Percentiles rank a stretch among this genome's conserved stretches.
phyloP scores from a whole-genome alignment of 1,140 invertebrate species.

The Pomacea maculata region DNA sequence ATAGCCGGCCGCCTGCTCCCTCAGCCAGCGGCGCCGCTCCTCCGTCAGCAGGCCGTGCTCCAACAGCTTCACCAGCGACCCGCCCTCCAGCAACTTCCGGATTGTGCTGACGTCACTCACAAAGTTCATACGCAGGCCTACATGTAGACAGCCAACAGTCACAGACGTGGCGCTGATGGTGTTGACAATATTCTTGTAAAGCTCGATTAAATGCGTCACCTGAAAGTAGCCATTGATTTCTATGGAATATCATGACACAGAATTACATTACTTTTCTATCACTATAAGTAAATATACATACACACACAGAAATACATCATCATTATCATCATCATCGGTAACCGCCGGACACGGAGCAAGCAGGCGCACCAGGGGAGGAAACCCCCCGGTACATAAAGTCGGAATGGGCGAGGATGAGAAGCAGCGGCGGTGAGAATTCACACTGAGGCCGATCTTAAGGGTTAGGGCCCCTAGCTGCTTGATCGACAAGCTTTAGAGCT shows the following conservation, averaged over 20 bases:
- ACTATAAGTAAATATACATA: background rate
- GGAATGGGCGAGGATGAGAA: no score
- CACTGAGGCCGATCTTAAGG: no score
- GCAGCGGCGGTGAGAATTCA: no score
- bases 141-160: slow-evolving; percentile 11
- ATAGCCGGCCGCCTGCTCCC: background rate
- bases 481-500: no score
- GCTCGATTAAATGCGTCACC: background rate
- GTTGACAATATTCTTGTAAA: background rate
- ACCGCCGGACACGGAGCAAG: no score
- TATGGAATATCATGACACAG: no score
- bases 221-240: background rate
- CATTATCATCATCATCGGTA: background rate
- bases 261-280: no score
- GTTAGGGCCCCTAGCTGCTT: no score
- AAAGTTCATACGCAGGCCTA: background rate
- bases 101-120: slow-evolving; percentile 3
- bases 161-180: background rate
- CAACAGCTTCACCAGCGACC: background rate
- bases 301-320: background rate
- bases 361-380: no score
- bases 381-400: no score
- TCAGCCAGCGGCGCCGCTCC: slow-evolving; percentile 7
- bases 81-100: slow-evolving; percentile 7
- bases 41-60: slow-evolving; percentile 6